Percentiles rank a stretch among this genome's conserved stretches.
These are phyloP conservation scores for Torymus tubicola DNA, from an alignment of 2,888 invertebrate species.

Conservation along the genomic window DNA sequence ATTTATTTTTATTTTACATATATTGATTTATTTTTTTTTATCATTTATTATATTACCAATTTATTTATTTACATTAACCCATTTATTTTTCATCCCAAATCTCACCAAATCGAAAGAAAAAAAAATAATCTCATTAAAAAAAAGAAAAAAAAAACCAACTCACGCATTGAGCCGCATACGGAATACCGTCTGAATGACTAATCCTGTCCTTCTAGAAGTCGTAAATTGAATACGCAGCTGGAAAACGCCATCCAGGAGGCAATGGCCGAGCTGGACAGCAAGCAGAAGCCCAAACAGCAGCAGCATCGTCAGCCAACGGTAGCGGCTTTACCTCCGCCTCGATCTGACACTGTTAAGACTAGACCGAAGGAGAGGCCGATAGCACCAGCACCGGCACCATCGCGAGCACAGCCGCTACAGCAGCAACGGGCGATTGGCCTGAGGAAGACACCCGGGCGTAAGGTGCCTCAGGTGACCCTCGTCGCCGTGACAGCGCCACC, in stretches of 20 bases:
- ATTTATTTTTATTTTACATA: too few relatives aligned
- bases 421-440: slow-evolving; percentile 47
- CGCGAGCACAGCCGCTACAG: slow-evolving; percentile 39
- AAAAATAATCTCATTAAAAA: too few relatives aligned
- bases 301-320: not conserved
- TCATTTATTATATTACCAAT: too few relatives aligned
- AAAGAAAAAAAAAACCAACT: too few relatives aligned
- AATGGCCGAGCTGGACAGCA: slow-evolving; percentile 90
- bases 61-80: too few relatives aligned
- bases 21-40: too few relatives aligned
- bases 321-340: slow-evolving; percentile 6
- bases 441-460: slow-evolving; percentile 56
- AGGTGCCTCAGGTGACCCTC: slow-evolving; percentile 52
- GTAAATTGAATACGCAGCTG: slow-evolving; percentile 92
- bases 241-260: slow-evolving; percentile 96
- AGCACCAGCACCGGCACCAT: slow-evolving; percentile 38
- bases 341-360: slow-evolving; percentile 13
- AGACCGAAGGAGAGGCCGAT: slow-evolving; percentile 47
- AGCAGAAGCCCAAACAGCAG: slow-evolving; percentile 62
- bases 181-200: slow-evolving; percentile 11
- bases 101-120: too few relatives aligned
- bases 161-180: too few relatives aligned
- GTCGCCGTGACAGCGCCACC: slow-evolving; percentile 28
- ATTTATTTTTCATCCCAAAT: too few relatives aligned
- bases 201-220: slow-evolving; percentile 83